Evolutionary conservation across 2,888 invertebrate species (phyloP).

Genomic region (Gortyna flavago): DNA sequence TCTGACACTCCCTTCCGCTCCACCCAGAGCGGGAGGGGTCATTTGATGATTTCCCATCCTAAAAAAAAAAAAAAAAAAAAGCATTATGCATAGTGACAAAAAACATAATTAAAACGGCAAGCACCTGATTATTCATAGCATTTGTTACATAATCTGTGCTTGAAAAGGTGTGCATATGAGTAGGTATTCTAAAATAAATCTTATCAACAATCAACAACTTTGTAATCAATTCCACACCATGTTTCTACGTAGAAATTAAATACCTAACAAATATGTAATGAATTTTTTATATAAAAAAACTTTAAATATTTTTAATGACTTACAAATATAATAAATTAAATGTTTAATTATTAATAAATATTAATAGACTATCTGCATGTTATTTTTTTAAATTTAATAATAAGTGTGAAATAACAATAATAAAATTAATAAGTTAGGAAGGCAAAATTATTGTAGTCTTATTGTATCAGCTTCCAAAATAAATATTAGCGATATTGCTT

Average conservation of each 20-base stretch:
- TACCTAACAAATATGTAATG: background rate
- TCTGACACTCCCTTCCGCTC: no score
- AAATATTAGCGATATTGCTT: constrained; percentile 12
- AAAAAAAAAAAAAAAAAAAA: no score
- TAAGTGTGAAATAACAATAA: constrained; percentile 1
- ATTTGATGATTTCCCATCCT: no score
- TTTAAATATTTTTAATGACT: constrained; percentile 1
- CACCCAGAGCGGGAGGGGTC: no score
- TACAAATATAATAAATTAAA: background rate
- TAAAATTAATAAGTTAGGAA: background rate
- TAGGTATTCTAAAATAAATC: constrained; percentile 18
- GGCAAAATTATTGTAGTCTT: background rate
- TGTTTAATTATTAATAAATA: background rate
- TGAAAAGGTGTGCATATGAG: background rate
- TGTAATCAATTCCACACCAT: constrained; percentile 3
- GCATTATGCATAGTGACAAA: background rate
- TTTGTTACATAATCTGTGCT: background rate
- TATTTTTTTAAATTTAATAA: background rate
- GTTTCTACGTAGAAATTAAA: background rate
- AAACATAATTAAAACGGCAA: background rate
- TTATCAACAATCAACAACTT: constrained; percentile 12
- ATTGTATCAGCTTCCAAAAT: constrained; percentile 1
- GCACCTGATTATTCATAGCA: background rate
- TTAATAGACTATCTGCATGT: background rate
- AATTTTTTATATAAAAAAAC: background rate